Percentiles rank a stretch among this genome's conserved stretches.
phyloP scores from a whole-genome alignment of 1,140 invertebrate species.

The Trypoxylus dichotomus region DNA sequence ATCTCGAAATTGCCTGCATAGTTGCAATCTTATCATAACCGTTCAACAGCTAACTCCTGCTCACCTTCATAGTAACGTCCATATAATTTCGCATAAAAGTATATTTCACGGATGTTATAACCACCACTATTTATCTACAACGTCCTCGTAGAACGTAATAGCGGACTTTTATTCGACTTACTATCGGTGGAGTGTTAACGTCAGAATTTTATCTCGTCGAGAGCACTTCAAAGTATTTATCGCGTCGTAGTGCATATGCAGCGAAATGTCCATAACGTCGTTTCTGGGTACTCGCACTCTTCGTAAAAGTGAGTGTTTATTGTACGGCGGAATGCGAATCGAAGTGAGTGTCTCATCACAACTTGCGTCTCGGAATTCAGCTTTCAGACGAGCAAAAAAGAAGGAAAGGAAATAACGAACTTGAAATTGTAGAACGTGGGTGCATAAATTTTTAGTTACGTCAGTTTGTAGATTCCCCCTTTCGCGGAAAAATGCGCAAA shows the following conservation, averaged over 20 bases:
- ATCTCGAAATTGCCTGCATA: neutral
- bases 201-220: neutral
- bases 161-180: neutral
- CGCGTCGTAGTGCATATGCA: slow-evolving; percentile 15
- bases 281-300: neutral
- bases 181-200: neutral
- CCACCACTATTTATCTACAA: slow-evolving; percentile 11
- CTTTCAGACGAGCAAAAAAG: neutral
- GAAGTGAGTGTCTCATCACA: neutral
- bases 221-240: slow-evolving; percentile 9
- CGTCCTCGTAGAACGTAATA: neutral
- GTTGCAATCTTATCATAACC: neutral
- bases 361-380: neutral
- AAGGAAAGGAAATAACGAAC: neutral
- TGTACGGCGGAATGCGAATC: neutral
- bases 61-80: neutral
- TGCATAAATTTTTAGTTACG: slow-evolving; percentile 14
- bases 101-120: neutral
- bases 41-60: neutral
- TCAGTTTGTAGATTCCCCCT: neutral
- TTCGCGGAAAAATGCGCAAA: neutral
- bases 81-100: neutral
- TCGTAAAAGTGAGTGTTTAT: neutral
- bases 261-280: slow-evolving; percentile 17
- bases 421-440: neutral